Conservation (phyloP, 2,113 vertebrate species). For the Aphelocoma coerulescens region DNA sequence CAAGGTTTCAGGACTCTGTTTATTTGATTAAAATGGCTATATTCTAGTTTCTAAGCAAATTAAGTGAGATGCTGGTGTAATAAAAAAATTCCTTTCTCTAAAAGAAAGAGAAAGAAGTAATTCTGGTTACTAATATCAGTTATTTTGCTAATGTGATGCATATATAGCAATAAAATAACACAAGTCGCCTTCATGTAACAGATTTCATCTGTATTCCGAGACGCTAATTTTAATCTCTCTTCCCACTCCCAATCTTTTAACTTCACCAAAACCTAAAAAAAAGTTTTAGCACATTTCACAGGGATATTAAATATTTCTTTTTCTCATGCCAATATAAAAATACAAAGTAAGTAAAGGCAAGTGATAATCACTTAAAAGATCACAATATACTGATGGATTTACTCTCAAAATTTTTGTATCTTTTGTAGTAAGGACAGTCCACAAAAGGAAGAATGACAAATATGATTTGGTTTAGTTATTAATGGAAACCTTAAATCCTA, state of each 20-base stretch:
- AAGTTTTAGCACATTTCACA: neutral
- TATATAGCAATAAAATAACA: neutral
- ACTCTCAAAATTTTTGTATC: neutral
- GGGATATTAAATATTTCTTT: neutral
- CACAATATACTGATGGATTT: neutral
- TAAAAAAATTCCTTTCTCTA: neutral
- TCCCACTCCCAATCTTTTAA: slow-evolving; percentile 2
- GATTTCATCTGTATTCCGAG: neutral
- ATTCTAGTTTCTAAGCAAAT: neutral
- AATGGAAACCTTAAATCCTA: neutral
- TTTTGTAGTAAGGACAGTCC: neutral
- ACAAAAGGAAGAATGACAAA: neutral
- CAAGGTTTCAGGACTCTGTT: neutral
- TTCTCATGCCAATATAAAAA: neutral
- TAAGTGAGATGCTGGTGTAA: neutral
- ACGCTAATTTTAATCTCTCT: slow-evolving; percentile 13
- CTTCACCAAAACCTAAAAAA: neutral
- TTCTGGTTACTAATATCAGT: neutral
- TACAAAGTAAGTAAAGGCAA: neutral
- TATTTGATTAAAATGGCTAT: neutral
- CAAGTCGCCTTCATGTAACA: neutral
- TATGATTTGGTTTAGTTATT: neutral
- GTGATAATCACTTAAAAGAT: neutral
- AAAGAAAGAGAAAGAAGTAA: neutral
- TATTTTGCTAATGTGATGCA: neutral